Conservation (phyloP, 2,113 vertebrate genomes). For the Xenopus tropicalis region DNA sequence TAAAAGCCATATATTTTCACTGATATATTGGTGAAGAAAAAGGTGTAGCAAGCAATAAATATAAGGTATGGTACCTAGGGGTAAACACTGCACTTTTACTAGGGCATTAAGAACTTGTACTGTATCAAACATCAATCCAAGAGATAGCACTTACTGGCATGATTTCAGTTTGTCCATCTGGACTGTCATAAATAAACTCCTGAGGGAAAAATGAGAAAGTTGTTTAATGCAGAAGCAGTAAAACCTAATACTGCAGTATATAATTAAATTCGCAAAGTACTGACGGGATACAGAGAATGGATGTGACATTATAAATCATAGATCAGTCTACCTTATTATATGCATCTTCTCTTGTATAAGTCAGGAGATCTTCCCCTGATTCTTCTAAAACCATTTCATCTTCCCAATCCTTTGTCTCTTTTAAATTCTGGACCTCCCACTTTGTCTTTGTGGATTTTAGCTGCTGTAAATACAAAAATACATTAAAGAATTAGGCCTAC, state of each 20-base stretch:
- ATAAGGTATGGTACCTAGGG: neutral
- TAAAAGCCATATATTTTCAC: no score
- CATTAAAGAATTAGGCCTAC: neutral
- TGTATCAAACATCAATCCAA: no score
- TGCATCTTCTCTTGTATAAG: conserved; percentile 87
- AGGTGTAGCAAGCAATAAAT: no score
- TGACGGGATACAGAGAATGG: no score
- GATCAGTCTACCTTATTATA: conserved; percentile 78
- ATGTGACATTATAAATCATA: no score
- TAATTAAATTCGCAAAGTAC: no score
- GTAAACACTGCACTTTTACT: neutral
- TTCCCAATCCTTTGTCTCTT: conserved; percentile 75
- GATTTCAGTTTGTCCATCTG: conserved; percentile 84
- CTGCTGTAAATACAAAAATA: conserved; percentile 51
- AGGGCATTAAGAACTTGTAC: no score
- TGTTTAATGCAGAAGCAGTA: neutral
- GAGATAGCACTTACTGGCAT: conserved; percentile 76
- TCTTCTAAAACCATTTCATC: conserved; percentile 70
- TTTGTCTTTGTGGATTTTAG: conserved; percentile 70
- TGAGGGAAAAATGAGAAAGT: conserved; percentile 47
- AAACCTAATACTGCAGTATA: no score
- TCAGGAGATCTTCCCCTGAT: conserved; percentile 79
- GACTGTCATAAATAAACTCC: conserved; percentile 85
- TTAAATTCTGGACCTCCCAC: conserved; percentile 80
- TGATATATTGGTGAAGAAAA: no score